Percentiles rank a stretch among this genome's conserved stretches.
Conservation (phyloP, 1,140 invertebrate species). For the Lerema accius region DNA sequence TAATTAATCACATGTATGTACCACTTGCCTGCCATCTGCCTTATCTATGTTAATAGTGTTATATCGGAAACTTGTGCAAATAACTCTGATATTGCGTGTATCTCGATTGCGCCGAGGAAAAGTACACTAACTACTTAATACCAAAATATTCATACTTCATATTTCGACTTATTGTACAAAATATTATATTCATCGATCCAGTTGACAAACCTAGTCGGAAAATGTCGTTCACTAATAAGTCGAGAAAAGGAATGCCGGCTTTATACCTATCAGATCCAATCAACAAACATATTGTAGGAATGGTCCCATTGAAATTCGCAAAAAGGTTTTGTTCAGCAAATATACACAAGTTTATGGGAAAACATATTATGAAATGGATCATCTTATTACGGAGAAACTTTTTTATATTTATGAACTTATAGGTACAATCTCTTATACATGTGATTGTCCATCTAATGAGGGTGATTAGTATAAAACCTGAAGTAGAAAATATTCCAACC, state of each 20-base stretch:
- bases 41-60: too few species aligned
- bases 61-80: too few species aligned
- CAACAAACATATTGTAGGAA: constrained; percentile 19
- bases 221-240: constrained; percentile 1
- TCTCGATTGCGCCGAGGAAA: too few species aligned
- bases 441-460: too few species aligned
- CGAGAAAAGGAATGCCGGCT: constrained; percentile 7
- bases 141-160: background rate
- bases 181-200: constrained; percentile 2
- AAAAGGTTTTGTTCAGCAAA: constrained; percentile 3
- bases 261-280: constrained; percentile 16
- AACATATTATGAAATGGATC: too few species aligned
- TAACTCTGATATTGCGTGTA: too few species aligned
- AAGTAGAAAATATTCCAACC: too few species aligned
- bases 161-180: background rate
- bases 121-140: constrained; percentile 11
- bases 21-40: too few species aligned
- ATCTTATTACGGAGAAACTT: background rate
- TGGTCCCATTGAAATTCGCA: constrained; percentile 1
- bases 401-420: constrained; percentile 4
- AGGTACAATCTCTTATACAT: too few species aligned
- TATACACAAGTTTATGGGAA: background rate
- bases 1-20: too few species aligned
- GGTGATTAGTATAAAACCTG: too few species aligned
- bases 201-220: constrained; percentile 6